These are phyloP conservation scores for Polylopha cassiicola DNA, from an alignment of 2,888 invertebrate genomes.

Conservation along the genomic window DNA sequence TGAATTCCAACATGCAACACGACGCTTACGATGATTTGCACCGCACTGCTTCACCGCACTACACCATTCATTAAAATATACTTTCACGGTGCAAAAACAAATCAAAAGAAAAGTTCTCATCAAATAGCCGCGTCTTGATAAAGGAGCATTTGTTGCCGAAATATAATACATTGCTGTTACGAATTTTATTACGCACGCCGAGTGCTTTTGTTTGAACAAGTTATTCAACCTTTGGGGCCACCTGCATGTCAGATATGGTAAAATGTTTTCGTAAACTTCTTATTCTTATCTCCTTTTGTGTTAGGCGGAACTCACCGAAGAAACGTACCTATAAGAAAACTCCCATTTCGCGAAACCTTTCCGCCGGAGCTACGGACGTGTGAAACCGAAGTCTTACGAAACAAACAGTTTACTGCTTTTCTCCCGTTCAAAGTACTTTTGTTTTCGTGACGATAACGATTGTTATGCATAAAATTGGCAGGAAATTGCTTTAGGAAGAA, in stretches of 20 bases:
- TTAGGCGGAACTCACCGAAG: constrained; percentile 27
- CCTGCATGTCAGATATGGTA: constrained; percentile 31
- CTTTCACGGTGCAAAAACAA: constrained; percentile 2
- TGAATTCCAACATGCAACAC: constrained; percentile 21
- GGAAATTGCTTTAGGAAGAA: constrained; percentile 54
- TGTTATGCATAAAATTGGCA: constrained; percentile 52
- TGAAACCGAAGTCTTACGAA: constrained; percentile 22
- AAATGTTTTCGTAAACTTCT: constrained; percentile 42
- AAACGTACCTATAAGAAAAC: constrained; percentile 35
- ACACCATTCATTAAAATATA: constrained; percentile 6
- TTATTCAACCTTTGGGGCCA: constrained; percentile 28
- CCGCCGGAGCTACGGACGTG: constrained; percentile 30
- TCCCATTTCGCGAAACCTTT: constrained; percentile 38
- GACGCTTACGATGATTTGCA: constrained; percentile 3
- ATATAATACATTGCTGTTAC: no score
- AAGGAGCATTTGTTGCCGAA: no score
- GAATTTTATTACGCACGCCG: no score
- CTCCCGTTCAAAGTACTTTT: constrained; percentile 25
- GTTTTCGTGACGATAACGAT: constrained; percentile 42
- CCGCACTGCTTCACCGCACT: constrained; percentile 12
- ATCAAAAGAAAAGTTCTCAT: no score
- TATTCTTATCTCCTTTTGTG: constrained; percentile 43
- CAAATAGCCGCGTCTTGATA: no score
- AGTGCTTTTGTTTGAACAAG: constrained; percentile 13
- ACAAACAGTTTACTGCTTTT: constrained; percentile 27